Base-by-base conservation (phyloP, 2,888 invertebrate species). In the Drepanosiphum platanoidis region DNA sequence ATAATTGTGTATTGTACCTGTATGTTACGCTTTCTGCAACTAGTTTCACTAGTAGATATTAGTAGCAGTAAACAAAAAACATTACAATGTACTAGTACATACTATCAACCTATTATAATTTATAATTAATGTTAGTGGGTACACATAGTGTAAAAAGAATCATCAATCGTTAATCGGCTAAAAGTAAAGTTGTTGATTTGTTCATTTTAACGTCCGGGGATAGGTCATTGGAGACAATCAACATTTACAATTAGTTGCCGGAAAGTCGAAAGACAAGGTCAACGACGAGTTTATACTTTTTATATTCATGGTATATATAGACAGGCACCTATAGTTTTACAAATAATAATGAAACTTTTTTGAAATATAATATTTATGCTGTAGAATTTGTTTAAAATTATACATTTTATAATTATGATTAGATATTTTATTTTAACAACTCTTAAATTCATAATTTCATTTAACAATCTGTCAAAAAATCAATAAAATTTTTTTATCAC, bases 11-110 rank as follows among this genome's bases (percentile, higher is more conserved):
- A 9, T 1, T 11, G 13, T 13, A 27, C 27, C n/a, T 58, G 70
- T 80, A 3, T 30, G 81, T 81, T 81, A 81, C 70, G 81, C 81
- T 81, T 81, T 81, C 81, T 81, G 58, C 52, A 58, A 71, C 58
- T 70, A 71, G 58, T 71, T 81, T 58, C 80, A 34, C 52, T 70
- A 32, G 9, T 22, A 36, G 8, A 72, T 22, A 36, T 70, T 34
- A 18, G 9, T 30, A 36, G n/a, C 15, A 70, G 3, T 36, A 15
- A 22, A 32, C 22, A 70, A 32, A n/a, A 70, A 72, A 42, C 32
- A 42, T 27, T 72, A 15, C 13, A 42, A 42, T 42, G 13, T 34
- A 75, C 1, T 30, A 1, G 2, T 9, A 32, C 11, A 13, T 32
- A 32, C 34, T 52, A 7, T n/a, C 1, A 22, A 32, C 11, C n/a